Conservation (phyloP, 2,113 vertebrate genomes). For the Tragulus kanchil region DNA sequence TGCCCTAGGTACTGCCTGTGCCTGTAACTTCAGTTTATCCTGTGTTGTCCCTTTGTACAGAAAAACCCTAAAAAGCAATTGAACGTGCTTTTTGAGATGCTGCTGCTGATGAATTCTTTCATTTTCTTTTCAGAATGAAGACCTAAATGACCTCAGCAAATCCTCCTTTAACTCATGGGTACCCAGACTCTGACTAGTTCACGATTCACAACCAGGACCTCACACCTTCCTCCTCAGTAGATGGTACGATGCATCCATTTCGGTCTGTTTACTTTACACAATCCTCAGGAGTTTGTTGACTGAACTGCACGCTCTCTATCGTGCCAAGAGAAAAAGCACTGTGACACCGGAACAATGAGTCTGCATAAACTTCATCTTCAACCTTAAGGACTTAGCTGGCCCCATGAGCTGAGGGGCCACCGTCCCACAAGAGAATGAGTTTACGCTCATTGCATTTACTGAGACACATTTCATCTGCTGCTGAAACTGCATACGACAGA, state of each 20-base stretch:
- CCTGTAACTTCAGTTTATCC: neutral
- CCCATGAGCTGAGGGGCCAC: slow-evolving; percentile 86
- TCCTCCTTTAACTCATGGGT: slow-evolving; percentile 90
- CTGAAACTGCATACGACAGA: slow-evolving; percentile 90
- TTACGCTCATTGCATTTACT: slow-evolving; percentile 86
- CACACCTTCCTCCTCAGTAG: slow-evolving; percentile 88
- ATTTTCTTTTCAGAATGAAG: slow-evolving; percentile 88
- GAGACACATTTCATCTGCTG: slow-evolving; percentile 91
- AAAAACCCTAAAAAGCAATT: neutral
- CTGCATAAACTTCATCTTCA: slow-evolving; percentile 86
- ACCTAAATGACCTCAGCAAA: slow-evolving; percentile 91
- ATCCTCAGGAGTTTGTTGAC: slow-evolving; percentile 93
- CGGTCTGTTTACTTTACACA: slow-evolving; percentile 92
- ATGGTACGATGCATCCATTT: slow-evolving; percentile 92
- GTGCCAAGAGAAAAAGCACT: slow-evolving; percentile 92
- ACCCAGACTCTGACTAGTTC: slow-evolving; percentile 89
- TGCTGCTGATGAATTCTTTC: slow-evolving; percentile 70
- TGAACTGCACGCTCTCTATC: slow-evolving; percentile 90
- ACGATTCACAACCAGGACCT: slow-evolving; percentile 92
- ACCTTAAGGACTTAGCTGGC: slow-evolving; percentile 87
- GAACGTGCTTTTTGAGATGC: slow-evolving; percentile 22
- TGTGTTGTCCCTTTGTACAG: neutral
- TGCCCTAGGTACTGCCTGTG: neutral
- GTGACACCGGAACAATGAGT: slow-evolving; percentile 89
- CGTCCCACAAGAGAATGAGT: slow-evolving; percentile 85